Percentiles rank a stretch among this genome's conserved stretches.
phyloP scores from a whole-genome alignment of 2,113 vertebrate genomes.

The Varanus salvator region DNA sequence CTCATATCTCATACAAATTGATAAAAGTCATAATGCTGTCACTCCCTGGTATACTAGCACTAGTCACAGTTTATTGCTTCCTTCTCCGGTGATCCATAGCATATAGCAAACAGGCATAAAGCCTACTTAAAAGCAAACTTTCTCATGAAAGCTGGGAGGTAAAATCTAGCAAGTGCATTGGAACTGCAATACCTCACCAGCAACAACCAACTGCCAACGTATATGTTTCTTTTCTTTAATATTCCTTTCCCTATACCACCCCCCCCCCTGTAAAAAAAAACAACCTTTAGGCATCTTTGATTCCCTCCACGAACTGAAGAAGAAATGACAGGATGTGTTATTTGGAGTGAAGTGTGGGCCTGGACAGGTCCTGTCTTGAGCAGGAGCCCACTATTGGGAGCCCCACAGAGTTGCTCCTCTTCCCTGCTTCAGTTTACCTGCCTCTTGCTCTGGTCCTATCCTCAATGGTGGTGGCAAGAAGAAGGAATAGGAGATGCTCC shows the following conservation, averaged over 20 bases:
- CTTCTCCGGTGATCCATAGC: slow-evolving; percentile 48
- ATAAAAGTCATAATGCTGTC: slow-evolving; percentile 61
- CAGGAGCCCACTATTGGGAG: too few relatives aligned
- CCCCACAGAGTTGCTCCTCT: too few relatives aligned
- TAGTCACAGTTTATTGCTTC: slow-evolving; percentile 51
- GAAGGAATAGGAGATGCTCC: too few relatives aligned
- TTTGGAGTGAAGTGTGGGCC: background rate
- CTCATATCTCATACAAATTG: slow-evolving; percentile 58
- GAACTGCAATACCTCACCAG: slow-evolving; percentile 38
- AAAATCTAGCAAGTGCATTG: slow-evolving; percentile 36
- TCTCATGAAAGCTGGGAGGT: slow-evolving; percentile 54
- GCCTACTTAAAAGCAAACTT: slow-evolving; percentile 54
- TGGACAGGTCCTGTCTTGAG: too few relatives aligned
- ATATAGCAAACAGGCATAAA: slow-evolving; percentile 46
- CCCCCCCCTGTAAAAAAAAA: too few relatives aligned
- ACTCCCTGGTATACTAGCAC: slow-evolving; percentile 48
- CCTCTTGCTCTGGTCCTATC: too few relatives aligned
- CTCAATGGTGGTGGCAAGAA: too few relatives aligned
- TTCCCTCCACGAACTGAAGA: accelerated
- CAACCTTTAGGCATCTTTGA: background rate
- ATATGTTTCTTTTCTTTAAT: slow-evolving; percentile 45
- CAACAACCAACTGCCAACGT: background rate
- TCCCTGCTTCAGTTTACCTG: too few relatives aligned
- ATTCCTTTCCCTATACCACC: background rate
- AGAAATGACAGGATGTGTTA: background rate